These are phyloP conservation scores for Phortica magna DNA, from an alignment of 2,888 invertebrate genomes.

Conservation along the genomic window DNA sequence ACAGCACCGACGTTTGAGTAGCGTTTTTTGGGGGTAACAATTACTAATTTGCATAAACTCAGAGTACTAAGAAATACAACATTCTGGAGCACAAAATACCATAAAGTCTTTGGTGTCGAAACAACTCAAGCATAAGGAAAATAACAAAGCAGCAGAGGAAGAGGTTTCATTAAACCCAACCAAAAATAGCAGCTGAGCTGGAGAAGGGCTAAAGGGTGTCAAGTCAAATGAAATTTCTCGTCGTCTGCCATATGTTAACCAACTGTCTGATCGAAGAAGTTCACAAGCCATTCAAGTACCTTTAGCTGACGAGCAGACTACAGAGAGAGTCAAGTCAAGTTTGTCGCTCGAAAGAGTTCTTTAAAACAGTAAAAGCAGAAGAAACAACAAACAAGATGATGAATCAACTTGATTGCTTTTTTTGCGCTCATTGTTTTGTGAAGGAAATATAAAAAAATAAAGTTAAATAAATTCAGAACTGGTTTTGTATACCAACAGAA, in stretches of 20 bases:
- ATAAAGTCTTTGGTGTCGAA: not conserved
- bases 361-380: not conserved
- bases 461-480: slow-evolving; percentile 20
- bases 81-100: not conserved
- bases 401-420: not conserved
- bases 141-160: not conserved
- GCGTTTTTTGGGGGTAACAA: not conserved
- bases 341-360: not conserved
- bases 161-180: slow-evolving; percentile 14
- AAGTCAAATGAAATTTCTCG: slow-evolving; percentile 1
- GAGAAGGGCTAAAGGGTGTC: not conserved
- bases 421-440: not conserved
- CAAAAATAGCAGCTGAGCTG: not conserved
- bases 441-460: not conserved
- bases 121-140: not conserved
- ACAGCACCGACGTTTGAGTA: too few species aligned
- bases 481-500: slow-evolving; percentile 5
- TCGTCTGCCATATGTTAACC: slow-evolving; percentile 4
- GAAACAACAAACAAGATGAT: slow-evolving; percentile 14
- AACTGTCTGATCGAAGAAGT: slow-evolving; percentile 1
- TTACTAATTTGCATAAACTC: not conserved
- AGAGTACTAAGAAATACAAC: not conserved
- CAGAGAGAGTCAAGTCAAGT: not conserved
- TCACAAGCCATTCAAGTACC: not conserved
- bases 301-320: not conserved